Conservation (phyloP, 1,140 invertebrate genomes). For the Scaptomyza pallida region DNA sequence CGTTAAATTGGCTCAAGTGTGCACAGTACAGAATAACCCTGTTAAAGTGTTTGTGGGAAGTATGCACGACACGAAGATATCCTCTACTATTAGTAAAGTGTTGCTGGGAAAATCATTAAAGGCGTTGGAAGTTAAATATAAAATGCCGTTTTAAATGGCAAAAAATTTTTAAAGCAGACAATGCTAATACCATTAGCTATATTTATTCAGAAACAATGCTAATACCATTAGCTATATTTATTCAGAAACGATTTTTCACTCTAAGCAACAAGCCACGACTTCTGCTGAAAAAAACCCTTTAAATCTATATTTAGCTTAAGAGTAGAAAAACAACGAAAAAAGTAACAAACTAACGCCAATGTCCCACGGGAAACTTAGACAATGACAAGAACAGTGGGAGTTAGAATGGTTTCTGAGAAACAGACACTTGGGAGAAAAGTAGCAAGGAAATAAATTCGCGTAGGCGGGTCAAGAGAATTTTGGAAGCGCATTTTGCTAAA, state of each 20-base stretch:
- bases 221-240: neutral
- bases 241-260: neutral
- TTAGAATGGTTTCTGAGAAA: neutral
- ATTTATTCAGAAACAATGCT: neutral
- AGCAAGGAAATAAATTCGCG: neutral
- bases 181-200: too few relatives aligned
- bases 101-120: neutral
- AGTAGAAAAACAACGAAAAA: slow-evolving; percentile 7
- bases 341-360: slow-evolving; percentile 27
- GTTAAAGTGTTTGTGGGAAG: neutral
- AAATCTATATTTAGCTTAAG: neutral
- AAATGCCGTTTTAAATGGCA: too few relatives aligned
- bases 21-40: slow-evolving; percentile 32
- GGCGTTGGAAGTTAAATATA: too few relatives aligned
- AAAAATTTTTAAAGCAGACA: too few relatives aligned
- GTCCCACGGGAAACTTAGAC: slow-evolving; percentile 30
- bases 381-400: slow-evolving; percentile 26
- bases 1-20: slow-evolving; percentile 75
- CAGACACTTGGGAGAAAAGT: neutral
- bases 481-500: slow-evolving; percentile 21
- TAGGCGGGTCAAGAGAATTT: slow-evolving; percentile 8
- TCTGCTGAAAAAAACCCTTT: neutral
- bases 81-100: neutral
- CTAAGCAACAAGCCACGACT: too few relatives aligned
- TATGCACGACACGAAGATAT: neutral